These are phyloP conservation scores for Craniophora ligustri DNA, from an alignment of 2,888 invertebrate species.

Conservation along the genomic window DNA sequence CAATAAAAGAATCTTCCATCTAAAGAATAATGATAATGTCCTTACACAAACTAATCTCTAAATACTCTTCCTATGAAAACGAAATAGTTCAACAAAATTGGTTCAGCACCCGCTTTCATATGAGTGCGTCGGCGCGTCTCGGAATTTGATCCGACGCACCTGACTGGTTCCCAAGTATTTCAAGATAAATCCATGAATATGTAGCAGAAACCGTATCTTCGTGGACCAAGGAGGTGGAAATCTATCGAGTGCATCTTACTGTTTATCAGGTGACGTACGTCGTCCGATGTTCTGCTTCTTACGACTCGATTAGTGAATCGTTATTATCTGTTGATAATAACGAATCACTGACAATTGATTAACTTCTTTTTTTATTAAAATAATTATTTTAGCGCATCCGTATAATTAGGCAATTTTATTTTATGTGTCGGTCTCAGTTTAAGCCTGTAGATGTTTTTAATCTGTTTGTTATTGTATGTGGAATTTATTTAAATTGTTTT, in stretches of 20 bases:
- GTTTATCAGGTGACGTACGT: constrained; percentile 2
- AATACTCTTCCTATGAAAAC: background rate
- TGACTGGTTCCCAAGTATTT: constrained; percentile 42
- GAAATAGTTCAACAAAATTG: constrained; percentile 39
- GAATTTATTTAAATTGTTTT: no score
- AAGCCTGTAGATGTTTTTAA: background rate
- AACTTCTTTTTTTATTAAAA: constrained; percentile 25
- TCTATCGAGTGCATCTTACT: constrained; percentile 20
- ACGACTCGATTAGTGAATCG: no score
- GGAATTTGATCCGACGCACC: constrained; percentile 51
- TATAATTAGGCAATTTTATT: constrained; percentile 2
- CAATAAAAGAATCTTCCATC: no score
- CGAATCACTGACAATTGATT: no score
- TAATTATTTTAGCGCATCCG: constrained; percentile 3
- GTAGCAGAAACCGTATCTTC: constrained; percentile 35
- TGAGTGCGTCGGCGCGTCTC: constrained; percentile 11
- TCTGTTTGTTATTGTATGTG: no score
- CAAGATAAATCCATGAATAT: constrained; percentile 43
- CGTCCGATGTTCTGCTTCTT: no score
- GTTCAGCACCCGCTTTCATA: constrained; percentile 45
- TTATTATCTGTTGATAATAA: no score
- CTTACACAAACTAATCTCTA: no score
- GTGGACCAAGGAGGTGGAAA: constrained; percentile 23
- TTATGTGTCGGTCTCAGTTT: background rate
- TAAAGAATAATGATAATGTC: no score